phyloP scores from a whole-genome alignment of 2,113 vertebrate genomes.

The Onychorhynchus coronatus region DNA sequence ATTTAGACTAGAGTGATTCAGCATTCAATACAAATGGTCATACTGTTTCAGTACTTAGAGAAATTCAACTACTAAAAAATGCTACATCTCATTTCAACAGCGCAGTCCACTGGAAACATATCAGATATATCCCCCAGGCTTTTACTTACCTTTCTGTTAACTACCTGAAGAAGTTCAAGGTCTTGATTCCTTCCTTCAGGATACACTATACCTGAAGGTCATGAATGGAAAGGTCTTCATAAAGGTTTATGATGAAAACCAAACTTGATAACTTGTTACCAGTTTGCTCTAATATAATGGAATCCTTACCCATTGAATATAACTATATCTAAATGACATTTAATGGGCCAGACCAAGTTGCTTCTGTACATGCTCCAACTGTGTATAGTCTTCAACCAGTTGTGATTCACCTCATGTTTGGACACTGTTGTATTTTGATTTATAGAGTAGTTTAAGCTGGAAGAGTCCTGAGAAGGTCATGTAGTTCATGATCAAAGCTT shows the following conservation, averaged over 20 bases:
- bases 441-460: not conserved
- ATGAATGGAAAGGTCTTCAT: not conserved
- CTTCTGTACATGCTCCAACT: not conserved
- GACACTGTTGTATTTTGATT: not conserved
- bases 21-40: not conserved
- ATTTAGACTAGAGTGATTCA: slow-evolving; percentile 33
- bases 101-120: not conserved
- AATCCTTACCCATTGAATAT: not conserved
- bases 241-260: not conserved
- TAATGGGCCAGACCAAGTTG: not conserved
- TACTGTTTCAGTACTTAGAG: not conserved
- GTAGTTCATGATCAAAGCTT: not conserved
- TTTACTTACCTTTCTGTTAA: not conserved
- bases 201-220: not conserved
- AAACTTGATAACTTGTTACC: not conserved
- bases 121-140: not conserved
- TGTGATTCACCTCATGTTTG: not conserved
- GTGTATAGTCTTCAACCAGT: not conserved
- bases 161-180: not conserved
- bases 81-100: not conserved
- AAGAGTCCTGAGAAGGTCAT: not conserved
- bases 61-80: not conserved
- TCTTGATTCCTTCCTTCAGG: not conserved
- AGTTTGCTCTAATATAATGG: not conserved
- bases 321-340: not conserved